Base-by-base conservation (phyloP, 2,797 vertebrate genomes). In the Platyrinchus mystaceus region DNA sequence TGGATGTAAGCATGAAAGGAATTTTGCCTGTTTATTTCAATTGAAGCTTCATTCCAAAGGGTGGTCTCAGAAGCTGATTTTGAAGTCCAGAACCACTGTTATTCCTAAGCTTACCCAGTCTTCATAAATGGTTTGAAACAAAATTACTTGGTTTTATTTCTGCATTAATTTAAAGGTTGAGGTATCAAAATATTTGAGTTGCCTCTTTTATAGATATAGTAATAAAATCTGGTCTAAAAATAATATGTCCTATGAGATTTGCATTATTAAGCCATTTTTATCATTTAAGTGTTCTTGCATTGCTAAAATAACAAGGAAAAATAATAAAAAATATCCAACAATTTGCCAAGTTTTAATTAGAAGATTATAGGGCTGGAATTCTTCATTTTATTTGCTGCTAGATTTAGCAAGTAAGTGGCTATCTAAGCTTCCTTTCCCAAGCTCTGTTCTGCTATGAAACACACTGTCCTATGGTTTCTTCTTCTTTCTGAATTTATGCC, bases 121-220 rank as follows among this genome's bases (percentile, higher is more conserved):
- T 84, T 92, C 44, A 36, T 36, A 95, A 79, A 46, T 11, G 1
- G 14, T 16, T 85, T 74, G 30, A 94, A 92, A 78, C 39, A 69
- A 83, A 89, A 32, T 39, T 30, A 26, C 5, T 3, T 83, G 13
- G 0, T 89, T 91, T 71, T 69, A 90, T 49, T 87, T 21, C 41
- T 63, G 7, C 32, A 68, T 85, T 84, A 87, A 86, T 67, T 92
- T 86, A 73, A 95, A 81, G 11, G 24, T 12, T 56, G 13, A 64
- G 28, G 2, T 73, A 91, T 76, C 64, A 92, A 94, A 96, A 95
- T 84, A 95, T 93, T 96, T 95, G 15, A 39, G 26, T 63, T 92
- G 36, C n/a, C 8, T 86, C 70, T 91, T 85, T 76, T n/a, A 76
- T 36, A 71, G 26, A 49, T 56, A 44, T 5, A 21, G 14, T 73